Evolutionary conservation across 2,113 vertebrate species (phyloP).

Genomic region (Oostethus manadensis): DNA sequence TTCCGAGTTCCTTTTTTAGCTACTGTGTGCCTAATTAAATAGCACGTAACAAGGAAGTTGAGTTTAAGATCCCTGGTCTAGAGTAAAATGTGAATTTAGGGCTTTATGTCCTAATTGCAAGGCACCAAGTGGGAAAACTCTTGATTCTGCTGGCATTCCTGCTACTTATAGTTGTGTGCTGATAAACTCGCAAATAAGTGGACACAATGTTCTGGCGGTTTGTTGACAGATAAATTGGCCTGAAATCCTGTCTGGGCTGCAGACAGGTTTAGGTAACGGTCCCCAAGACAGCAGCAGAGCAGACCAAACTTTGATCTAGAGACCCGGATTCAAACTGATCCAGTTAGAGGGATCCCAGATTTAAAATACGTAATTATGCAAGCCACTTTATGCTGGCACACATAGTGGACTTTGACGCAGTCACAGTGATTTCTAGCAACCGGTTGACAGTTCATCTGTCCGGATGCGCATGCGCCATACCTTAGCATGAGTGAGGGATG

Average conservation of each 20-base stretch:
- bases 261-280: constrained; percentile 8
- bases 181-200: constrained; percentile 4
- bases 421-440: too few species aligned
- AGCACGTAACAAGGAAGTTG: too few species aligned
- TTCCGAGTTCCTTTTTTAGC: too few species aligned
- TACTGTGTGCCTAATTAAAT: too few species aligned
- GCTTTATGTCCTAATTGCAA: neutral
- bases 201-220: neutral
- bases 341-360: constrained; percentile 26
- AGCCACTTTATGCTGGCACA: constrained; percentile 31
- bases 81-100: neutral
- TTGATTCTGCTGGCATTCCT: constrained; percentile 21
- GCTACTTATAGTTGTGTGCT: constrained; percentile 2
- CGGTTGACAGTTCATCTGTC: too few species aligned
- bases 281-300: constrained; percentile 8
- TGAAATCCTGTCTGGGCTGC: neutral
- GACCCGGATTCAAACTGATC: constrained; percentile 30
- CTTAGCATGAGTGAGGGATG: too few species aligned
- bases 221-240: neutral
- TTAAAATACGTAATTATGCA: constrained; percentile 45
- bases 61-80: too few species aligned
- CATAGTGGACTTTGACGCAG: constrained; percentile 1
- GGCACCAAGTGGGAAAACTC: neutral
- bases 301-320: constrained; percentile 8
- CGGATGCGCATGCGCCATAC: too few species aligned